A percentile compares a stretch with the other conserved stretches of the same genome.
Evolutionary conservation across 1,140 invertebrate species (phyloP).

Genomic region (Brachionus calyciflorus): DNA sequence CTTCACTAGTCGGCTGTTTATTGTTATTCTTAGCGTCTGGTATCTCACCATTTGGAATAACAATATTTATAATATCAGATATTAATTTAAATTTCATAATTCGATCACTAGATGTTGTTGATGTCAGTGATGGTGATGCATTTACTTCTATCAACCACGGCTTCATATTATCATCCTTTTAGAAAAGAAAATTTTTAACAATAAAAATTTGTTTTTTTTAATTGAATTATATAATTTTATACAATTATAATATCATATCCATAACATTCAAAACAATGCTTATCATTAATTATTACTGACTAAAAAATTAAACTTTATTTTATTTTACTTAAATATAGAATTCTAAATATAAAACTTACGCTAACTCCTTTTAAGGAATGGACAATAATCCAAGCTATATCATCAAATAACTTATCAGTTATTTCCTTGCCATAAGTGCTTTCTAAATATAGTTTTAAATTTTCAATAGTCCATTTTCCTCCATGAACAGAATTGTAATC

Average conservation of each 20-base stretch:
- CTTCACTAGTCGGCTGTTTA: conserved; percentile 40
- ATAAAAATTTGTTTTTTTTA: not conserved
- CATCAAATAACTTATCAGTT: conserved; percentile 63
- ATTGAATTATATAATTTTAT: not conserved
- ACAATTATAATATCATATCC: conserved; percentile 62
- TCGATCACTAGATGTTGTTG: conserved; percentile 89
- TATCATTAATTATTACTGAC: conserved; percentile 58
- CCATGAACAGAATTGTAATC: conserved; percentile 92
- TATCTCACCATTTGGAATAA: conserved; percentile 80
- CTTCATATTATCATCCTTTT: conserved; percentile 59
- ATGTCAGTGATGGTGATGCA: conserved; percentile 86
- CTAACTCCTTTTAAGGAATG: conserved; percentile 73
- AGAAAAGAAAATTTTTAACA: not conserved
- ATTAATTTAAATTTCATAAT: conserved; percentile 93
- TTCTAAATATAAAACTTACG: conserved; percentile 52
- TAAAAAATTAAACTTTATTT: not conserved
- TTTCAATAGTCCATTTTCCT: conserved; percentile 87
- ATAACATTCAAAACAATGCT: conserved; percentile 62
- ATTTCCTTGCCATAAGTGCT: conserved; percentile 76
- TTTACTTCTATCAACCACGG: conserved; percentile 69
- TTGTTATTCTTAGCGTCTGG: conserved; percentile 47
- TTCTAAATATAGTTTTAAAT: conserved; percentile 82
- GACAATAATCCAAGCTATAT: conserved; percentile 77
- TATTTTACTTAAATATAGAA: not conserved
- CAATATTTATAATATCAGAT: conserved; percentile 86